Evolutionary conservation across 2,888 invertebrate genomes (phyloP).

Genomic region (Sarcophaga carnaria): DNA sequence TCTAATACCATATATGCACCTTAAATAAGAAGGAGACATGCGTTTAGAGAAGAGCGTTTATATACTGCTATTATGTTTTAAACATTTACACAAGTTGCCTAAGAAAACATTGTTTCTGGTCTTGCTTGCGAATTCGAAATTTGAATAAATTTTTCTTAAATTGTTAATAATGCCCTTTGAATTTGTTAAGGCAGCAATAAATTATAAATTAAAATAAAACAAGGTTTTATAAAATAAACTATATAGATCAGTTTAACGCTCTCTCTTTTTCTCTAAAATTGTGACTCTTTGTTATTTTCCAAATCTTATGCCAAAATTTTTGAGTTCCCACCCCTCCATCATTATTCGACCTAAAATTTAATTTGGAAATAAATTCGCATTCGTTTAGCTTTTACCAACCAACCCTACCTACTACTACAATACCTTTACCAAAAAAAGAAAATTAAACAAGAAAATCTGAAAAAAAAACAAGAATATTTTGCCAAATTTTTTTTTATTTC

Average conservation of each 20-base stretch:
- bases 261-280: slow-evolving; percentile 22
- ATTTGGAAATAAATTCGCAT: slow-evolving; percentile 28
- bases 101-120: no score
- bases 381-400: slow-evolving; percentile 8
- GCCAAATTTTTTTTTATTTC: slow-evolving; percentile 30
- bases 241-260: no score
- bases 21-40: neutral
- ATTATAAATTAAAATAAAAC: neutral
- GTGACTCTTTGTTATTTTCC: slow-evolving; percentile 8
- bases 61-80: no score
- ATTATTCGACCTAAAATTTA: slow-evolving; percentile 1
- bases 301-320: slow-evolving; percentile 21
- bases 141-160: no score
- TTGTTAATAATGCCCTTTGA: no score
- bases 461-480: neutral
- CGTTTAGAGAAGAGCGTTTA: neutral
- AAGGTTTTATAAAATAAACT: neutral
- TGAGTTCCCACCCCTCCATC: neutral
- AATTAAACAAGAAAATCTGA: neutral
- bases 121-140: no score
- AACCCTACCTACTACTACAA: neutral
- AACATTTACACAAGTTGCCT: no score
- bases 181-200: no score
- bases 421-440: neutral
- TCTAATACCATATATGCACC: no score